Evolutionary conservation across 1,140 invertebrate genomes (phyloP), one percentile per base, ranked within the genome.

Genomic region (Lerema accius): DNA sequence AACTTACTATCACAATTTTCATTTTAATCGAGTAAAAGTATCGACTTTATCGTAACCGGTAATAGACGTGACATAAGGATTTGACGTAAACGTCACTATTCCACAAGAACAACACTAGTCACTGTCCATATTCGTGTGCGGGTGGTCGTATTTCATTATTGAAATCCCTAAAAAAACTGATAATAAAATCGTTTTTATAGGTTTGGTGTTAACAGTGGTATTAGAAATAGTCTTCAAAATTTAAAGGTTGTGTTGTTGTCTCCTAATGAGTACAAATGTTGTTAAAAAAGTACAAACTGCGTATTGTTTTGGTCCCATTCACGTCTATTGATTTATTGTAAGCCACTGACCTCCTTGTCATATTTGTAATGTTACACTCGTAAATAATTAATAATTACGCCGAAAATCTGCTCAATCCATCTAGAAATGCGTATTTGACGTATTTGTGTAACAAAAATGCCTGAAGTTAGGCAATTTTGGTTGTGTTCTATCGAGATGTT

Each of bases 301-400:
- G 48, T 51, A 76, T 88, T 89, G 84, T 89, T 89, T 89, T 89
- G 85, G 73, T 86, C 65, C 67, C 71, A 75, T 79, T 82, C 80
- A 79, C 69, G 71, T 84, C 78, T 90, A 90, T 88, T 90, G 87
- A 90, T 90, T 90, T 90, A 87, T 86, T 70, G 74, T 84, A 81
- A 71, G 78, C 78, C 71, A 85, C 73, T 89, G 87, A 90, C 84
- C 87, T 84, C 80, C 83, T 80, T 88, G 82, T 80, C 70, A 68
- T 81, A 76, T 82, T 84, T 82, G 69, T 80, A 76, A 80, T 76
- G 74, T 80, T 76, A 78, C 70, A 67, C 70, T 75, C 76, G 76
- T 87, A 83, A 89, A 89, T 89, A 83, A 80, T 89, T 83, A 81
- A 89, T 84, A 73, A 69, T 70, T 78, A 72, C 69, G 69, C 67